Percentiles rank a stretch among this genome's conserved stretches.
Evolutionary conservation across 2,113 vertebrate genomes (phyloP).

Genomic region (Ranitomeya imitator): DNA sequence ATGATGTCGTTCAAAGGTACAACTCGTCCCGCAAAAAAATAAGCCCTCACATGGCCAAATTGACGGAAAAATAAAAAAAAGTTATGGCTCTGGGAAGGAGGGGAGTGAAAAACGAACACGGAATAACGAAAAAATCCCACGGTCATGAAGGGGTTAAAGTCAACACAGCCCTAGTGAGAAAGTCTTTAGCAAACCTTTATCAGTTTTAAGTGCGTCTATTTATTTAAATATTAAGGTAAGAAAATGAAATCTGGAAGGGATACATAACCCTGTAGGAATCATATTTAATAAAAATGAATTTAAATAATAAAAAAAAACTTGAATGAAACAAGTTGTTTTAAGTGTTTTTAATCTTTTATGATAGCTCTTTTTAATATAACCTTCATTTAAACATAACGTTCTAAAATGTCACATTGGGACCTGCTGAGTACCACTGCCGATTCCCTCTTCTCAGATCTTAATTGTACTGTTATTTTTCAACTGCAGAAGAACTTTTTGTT

Average conservation of each 20-base stretch:
- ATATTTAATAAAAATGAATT: slow-evolving; percentile 6
- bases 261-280: not conserved
- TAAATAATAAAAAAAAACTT: not conserved
- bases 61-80: too few species aligned
- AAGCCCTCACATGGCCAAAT: too few species aligned
- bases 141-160: too few species aligned
- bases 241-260: not conserved
- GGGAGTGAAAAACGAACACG: too few species aligned
- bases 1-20: too few species aligned
- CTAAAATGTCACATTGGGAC: slow-evolving; percentile 28
- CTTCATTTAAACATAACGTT: not conserved
- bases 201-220: not conserved
- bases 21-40: too few species aligned
- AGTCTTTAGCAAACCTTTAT: not conserved
- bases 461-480: slow-evolving; percentile 30
- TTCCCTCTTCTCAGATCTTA: slow-evolving; percentile 20
- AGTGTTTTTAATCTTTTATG: not conserved
- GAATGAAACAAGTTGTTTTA: not conserved
- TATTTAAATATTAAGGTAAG: not conserved
- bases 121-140: too few species aligned
- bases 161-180: not conserved
- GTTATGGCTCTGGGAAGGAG: too few species aligned
- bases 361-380: not conserved
- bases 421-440: not conserved
- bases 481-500: slow-evolving; percentile 4